A percentile compares a stretch with the other conserved stretches of the same genome.
Conservation (phyloP, 2,888 invertebrate species). For the Seira ritae region DNA sequence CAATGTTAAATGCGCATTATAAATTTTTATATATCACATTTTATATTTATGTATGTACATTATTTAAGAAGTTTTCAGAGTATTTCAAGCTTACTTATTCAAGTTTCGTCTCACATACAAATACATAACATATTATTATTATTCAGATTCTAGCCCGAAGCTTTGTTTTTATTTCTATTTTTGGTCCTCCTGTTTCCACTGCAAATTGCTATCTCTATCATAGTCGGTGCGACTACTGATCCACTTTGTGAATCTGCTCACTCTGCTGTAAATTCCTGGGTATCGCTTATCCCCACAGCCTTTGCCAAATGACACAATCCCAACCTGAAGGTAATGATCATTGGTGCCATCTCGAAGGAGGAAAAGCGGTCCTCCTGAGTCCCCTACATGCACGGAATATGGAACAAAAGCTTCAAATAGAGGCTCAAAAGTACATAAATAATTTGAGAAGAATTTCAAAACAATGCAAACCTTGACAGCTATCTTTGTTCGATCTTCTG, state of each 20-base stretch:
- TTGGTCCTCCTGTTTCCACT: too few relatives aligned
- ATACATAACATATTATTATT: too few relatives aligned
- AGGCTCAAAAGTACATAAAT: neutral
- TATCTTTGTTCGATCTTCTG: slow-evolving; percentile 46
- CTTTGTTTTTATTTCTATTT: too few relatives aligned
- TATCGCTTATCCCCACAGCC: slow-evolving; percentile 55
- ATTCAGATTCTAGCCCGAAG: too few relatives aligned
- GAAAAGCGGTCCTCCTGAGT: slow-evolving; percentile 54
- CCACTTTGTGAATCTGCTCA: slow-evolving; percentile 59
- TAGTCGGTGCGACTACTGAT: slow-evolving; percentile 30
- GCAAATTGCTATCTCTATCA: too few relatives aligned
- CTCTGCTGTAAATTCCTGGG: slow-evolving; percentile 61
- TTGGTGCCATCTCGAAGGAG: slow-evolving; percentile 27
- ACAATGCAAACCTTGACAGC: slow-evolving; percentile 58
- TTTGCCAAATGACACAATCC: slow-evolving; percentile 60
- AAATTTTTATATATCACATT: too few relatives aligned
- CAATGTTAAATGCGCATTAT: too few relatives aligned
- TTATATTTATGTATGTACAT: too few relatives aligned
- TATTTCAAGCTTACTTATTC: too few relatives aligned
- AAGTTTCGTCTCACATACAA: too few relatives aligned
- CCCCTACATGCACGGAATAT: slow-evolving; percentile 38
- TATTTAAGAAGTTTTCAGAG: too few relatives aligned
- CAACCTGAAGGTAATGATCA: slow-evolving; percentile 54
- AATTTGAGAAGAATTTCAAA: neutral
- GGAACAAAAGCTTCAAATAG: too few relatives aligned